phyloP scores from a whole-genome alignment of 1,140 invertebrate genomes.

The Chelonus insularis region DNA sequence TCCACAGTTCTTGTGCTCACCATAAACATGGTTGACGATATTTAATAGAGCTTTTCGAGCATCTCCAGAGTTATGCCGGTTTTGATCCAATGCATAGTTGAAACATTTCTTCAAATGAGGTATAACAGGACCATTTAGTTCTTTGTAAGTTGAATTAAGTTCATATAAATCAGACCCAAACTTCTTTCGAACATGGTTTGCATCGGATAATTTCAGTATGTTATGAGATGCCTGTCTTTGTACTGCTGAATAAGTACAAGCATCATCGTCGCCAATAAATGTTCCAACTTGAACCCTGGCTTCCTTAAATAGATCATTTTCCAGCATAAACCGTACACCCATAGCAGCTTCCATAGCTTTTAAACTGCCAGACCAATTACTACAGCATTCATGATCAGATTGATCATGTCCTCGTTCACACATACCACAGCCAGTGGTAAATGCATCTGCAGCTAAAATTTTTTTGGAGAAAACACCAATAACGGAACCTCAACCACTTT shows the following conservation, averaged over 20 bases:
- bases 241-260: slow-evolving; percentile 18
- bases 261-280: slow-evolving; percentile 21
- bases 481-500: slow-evolving; percentile 11
- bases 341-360: slow-evolving; percentile 16
- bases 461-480: slow-evolving; percentile 12
- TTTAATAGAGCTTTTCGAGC: neutral
- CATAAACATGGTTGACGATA: slow-evolving; percentile 14
- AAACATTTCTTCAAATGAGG: neutral
- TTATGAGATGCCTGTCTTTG: slow-evolving; percentile 12
- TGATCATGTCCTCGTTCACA: slow-evolving; percentile 1
- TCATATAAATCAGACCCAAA: too few relatives aligned
- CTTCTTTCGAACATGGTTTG: too few relatives aligned
- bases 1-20: slow-evolving; percentile 9
- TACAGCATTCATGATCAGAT: slow-evolving; percentile 3
- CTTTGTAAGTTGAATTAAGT: too few relatives aligned
- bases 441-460: slow-evolving; percentile 1
- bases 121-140: neutral
- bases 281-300: slow-evolving; percentile 14
- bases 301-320: slow-evolving; percentile 16
- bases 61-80: too few relatives aligned
- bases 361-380: slow-evolving; percentile 15
- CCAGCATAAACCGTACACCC: slow-evolving; percentile 12
- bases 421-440: slow-evolving; percentile 7
- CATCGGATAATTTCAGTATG: slow-evolving; percentile 21
- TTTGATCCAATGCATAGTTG: too few relatives aligned